Evolutionary conservation across 2,797 vertebrate species (phyloP), one percentile per base, ranked within the genome.

Genomic region (Synanceia verrucosa): DNA sequence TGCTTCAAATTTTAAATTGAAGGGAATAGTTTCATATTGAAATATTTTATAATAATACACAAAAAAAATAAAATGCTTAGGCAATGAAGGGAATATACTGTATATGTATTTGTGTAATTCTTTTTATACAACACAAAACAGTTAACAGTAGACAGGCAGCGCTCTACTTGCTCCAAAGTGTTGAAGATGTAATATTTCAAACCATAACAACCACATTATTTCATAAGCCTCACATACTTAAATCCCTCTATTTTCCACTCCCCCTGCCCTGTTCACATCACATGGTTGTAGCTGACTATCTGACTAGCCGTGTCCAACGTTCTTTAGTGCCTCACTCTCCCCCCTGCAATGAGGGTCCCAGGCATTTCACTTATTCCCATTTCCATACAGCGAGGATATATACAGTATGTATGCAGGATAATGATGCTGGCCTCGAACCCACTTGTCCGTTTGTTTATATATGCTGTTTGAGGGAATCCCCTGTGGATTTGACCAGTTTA

Each of bases 391-490:
- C 59, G 11, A 52, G 72, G 50, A 77, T 76, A 56, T 86, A 80
- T 76, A 65, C 47, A n/a, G n/a, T n/a, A n/a, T n/a, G n/a, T n/a
- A n/a, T n/a, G 66, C 91, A 89, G 91, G 88, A 93, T 95, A 96
- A 96, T 94, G 94, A 96, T 93, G 90, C 89, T 86, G 85, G 93
- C 91, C 92, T 88, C 90, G 89, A 92, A 94, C 93, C 92, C 92
- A 91, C 91, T 94, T 93, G 91, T 93, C 92, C 88, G 89, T 93
- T 95, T 96, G 93, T 96, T 95, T 95, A 94, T 92, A 91, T 91
- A 95, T 95, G 94, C 94, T 92, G 93, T 96, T 96, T 95, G 93
- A 96, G 94, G 89, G 90, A 93, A 89, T 95, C 94, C 93, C 94
- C 64, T n/a, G 59, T 89, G 93, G 95, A 94, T 93, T 91, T 88